Evolutionary conservation across 2,888 invertebrate species (phyloP), one percentile per base, ranked within the genome.

Genomic region (Thereva unica): DNA sequence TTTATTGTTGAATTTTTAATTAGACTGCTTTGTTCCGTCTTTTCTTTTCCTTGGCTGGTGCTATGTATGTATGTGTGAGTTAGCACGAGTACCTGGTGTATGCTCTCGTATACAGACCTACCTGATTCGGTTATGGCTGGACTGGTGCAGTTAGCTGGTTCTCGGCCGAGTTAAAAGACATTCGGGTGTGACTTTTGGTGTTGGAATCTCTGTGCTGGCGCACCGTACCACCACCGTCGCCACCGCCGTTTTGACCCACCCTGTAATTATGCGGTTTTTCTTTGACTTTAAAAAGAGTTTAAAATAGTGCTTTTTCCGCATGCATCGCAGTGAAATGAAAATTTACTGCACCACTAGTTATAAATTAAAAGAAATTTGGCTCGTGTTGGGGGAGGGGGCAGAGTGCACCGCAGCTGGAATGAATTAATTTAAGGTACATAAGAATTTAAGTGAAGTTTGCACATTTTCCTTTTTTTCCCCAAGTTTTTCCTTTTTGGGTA

Each of bases 221-320:
- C 45, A 1, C 23, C 59, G 10, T 47, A 37, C 59, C 8, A 35
- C 47, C 2, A 47, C 59, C 47, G n/a, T n/a, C 38, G 12, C 59
- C 8, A 23, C 23, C 23, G 23, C 23, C 23, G 23, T 2, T 23
- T 23, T 23, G 23, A 23, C 23, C 23, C 23, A 23, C 23, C 23
- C 23, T 49, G 59, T 59, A 59, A 59, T 59, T 59, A 59, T 59
- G 59, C 59, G 59, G 59, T 59, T 59, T 59, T 59, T 59, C 49
- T 59, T 47, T 47, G 59, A 59, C 59, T 59, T 59, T 59, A 59
- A 59, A 23, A 59, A 47, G 47, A 59, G 59, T 59, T 59, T 59
- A 47, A 59, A 59, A 59, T 59, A 49, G 59, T 49, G 37, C 59
- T 38, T 37, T 59, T 59, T 49, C 59, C 47, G 59, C 59, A 47